A percentile compares a stretch with the other conserved stretches of the same genome.
Conservation (phyloP, 2,797 vertebrate genomes). For the Gouania willdenowi region DNA sequence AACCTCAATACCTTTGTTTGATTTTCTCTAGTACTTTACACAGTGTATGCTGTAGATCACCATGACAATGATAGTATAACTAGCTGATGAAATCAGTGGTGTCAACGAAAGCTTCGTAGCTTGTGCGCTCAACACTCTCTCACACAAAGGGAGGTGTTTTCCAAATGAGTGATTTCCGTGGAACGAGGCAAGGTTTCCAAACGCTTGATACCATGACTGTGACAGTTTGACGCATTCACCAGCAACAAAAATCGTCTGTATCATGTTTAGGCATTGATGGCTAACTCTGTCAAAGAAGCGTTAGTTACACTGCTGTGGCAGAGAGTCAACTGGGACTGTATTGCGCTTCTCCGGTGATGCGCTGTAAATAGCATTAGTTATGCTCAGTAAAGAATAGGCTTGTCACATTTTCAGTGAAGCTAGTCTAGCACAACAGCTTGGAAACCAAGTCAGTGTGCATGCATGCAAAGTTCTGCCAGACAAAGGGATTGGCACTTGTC, state of each 20-base stretch:
- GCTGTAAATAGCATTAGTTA: slow-evolving; percentile 72
- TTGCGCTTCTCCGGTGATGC: slow-evolving; percentile 63
- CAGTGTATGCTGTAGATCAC: slow-evolving; percentile 18
- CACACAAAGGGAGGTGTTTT: slow-evolving; percentile 12
- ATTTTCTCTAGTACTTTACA: slow-evolving; percentile 31
- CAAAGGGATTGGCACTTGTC: slow-evolving; percentile 67
- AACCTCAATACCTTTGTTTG: slow-evolving; percentile 44
- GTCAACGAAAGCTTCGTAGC: slow-evolving; percentile 27
- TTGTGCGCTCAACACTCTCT: slow-evolving; percentile 12
- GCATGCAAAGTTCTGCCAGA: slow-evolving; percentile 57
- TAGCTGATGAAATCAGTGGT: slow-evolving; percentile 14
- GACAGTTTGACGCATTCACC: slow-evolving; percentile 35
- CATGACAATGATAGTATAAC: slow-evolving; percentile 11
- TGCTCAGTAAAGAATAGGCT: slow-evolving; percentile 70
- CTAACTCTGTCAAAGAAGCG: slow-evolving; percentile 58
- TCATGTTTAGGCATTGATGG: slow-evolving; percentile 55
- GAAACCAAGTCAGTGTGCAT: slow-evolving; percentile 54
- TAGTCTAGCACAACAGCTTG: slow-evolving; percentile 66
- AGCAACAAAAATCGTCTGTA: slow-evolving; percentile 57
- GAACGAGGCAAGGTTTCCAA: slow-evolving; percentile 7
- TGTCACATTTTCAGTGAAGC: slow-evolving; percentile 68
- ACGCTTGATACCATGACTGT: slow-evolving; percentile 5
- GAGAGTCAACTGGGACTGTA: slow-evolving; percentile 46
- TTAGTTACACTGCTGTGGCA: slow-evolving; percentile 54
- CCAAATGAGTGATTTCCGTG: slow-evolving; percentile 9